Conservation (phyloP, 2,113 vertebrate species). For the Sporophila hypoxantha region DNA sequence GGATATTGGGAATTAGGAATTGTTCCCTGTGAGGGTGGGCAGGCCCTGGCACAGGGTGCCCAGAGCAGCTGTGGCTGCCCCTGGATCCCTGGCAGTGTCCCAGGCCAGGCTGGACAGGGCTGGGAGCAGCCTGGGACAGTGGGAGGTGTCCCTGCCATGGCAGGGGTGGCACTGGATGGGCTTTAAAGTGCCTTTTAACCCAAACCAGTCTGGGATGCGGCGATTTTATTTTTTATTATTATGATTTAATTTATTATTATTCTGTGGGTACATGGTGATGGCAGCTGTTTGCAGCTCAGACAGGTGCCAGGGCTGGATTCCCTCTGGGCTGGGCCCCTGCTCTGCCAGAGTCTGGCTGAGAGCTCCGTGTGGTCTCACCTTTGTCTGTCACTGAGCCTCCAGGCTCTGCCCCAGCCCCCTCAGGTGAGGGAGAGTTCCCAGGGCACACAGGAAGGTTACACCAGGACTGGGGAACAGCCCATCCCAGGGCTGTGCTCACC, state of each 20-base stretch:
- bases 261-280: not conserved
- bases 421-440: not conserved
- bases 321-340: not conserved
- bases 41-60: no score
- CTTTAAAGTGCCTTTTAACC: fast-evolving
- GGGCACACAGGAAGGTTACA: not conserved
- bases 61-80: no score
- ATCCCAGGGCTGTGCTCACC: not conserved
- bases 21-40: no score
- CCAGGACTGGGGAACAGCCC: fast-evolving
- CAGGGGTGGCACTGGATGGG: fast-evolving
- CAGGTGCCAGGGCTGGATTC: not conserved
- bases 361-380: not conserved
- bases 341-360: not conserved
- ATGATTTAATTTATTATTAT: not conserved
- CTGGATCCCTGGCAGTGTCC: no score
- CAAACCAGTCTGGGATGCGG: no score
- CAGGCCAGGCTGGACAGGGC: not conserved
- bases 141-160: not conserved
- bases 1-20: no score
- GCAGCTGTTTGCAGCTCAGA: not conserved
- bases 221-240: not conserved
- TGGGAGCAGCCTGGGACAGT: not conserved
- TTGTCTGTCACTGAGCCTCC: not conserved
- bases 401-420: not conserved